Base-by-base conservation (phyloP, 1,140 invertebrate genomes). In the Pygmarrhopalites habei region DNA sequence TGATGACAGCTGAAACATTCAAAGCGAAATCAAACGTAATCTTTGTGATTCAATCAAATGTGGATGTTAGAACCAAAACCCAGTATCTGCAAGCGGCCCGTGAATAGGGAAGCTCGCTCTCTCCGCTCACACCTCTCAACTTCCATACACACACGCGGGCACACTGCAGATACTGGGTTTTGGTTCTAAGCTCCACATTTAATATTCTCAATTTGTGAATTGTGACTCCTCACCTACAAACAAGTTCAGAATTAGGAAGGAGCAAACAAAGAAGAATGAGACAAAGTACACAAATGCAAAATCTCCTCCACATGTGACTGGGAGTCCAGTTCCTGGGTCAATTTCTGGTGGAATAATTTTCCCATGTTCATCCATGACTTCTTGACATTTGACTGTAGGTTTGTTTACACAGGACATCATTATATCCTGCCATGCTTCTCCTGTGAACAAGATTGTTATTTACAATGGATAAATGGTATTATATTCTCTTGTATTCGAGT, bases 261-360 rank as follows among this genome's bases (percentile, higher is more conserved):
- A 99, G 79, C 96, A 99, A 2, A 99, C 81, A 51, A 98, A 92
- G 75, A 98, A 99, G 78, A 99, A 99, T 0, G 94, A 97, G 74
- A 99, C 98, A 76, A 99, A 99, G 78, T 98, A 99, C 28, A 94
- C 90, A 79, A 93, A 96, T 39, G 96, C 95, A 76, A 98, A 88
- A 71, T 90, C 85, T 43, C 87, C 93, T 60, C 96, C 95, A 76
- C 96, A 99, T 15, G 32, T 74, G 74, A 26, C 72, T 70, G 46
- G 76, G 78, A 3, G 73, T 1, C 41, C 57, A 14, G 32, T 29
- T 26, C 21, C 41, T 26, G 19, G 3, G 25, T 56, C 25, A 15
- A 56, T 25, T 58, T 58, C 56, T 26, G 39, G 35, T 26, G 56
- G 35, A 10, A 44, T 2, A 1, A 44, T 10, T 2, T 7, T 14